Evolutionary conservation across 2,888 invertebrate species (phyloP).

Genomic region (Aspidiotus destructor): DNA sequence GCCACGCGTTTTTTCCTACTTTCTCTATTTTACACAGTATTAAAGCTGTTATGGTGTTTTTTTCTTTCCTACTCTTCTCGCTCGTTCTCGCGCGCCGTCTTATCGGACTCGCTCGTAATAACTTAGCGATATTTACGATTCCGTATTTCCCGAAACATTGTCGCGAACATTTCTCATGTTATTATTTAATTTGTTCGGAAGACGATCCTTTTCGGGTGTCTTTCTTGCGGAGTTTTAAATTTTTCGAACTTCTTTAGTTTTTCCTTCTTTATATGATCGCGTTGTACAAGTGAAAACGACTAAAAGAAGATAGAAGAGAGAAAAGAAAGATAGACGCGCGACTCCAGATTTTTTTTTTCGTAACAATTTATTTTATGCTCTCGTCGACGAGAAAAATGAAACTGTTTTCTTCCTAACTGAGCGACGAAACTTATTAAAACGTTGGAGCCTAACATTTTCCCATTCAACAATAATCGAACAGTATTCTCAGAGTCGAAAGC

Average conservation of each 20-base stretch:
- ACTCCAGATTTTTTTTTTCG: neutral
- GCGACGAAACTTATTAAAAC: constrained; percentile 4
- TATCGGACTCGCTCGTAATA: constrained; percentile 7
- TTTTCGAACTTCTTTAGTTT: constrained; percentile 2
- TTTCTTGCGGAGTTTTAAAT: neutral
- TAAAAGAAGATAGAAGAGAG: constrained; percentile 1
- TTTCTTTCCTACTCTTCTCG: neutral
- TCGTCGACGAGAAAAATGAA: constrained; percentile 1
- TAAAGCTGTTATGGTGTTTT: constrained; percentile 1
- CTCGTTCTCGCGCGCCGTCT: neutral
- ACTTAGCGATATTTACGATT: constrained; percentile 32
- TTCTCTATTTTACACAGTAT: constrained; percentile 14
- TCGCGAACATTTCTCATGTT: constrained; percentile 31
- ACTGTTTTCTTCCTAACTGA: neutral
- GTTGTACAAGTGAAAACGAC: neutral
- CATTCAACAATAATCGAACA: neutral
- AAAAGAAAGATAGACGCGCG: neutral
- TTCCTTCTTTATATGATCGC: constrained; percentile 2
- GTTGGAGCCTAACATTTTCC: constrained; percentile 1
- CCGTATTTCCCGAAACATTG: constrained; percentile 27
- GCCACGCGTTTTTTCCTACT: constrained; percentile 8
- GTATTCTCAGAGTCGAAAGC: neutral
- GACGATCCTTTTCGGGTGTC: constrained; percentile 7
- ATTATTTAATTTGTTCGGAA: constrained; percentile 30
- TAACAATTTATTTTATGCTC: constrained; percentile 1